Percentiles rank a stretch among this genome's conserved stretches.
phyloP scores from a whole-genome alignment of 2,797 vertebrate species.

The Sebastes hubbsi region DNA sequence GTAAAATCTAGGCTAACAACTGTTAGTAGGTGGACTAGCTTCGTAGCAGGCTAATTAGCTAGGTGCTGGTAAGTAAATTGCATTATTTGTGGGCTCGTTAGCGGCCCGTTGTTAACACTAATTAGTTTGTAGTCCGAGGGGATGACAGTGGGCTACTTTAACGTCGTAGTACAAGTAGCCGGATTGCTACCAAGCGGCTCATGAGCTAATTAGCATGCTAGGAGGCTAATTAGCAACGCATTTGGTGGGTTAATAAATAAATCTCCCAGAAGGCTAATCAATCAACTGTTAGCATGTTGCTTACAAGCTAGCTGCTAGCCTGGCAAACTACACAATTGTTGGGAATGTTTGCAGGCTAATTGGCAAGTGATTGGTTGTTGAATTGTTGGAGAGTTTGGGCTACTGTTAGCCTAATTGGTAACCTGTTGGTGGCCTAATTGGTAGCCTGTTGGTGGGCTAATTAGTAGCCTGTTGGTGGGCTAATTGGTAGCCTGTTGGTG shows the following conservation, averaged over 20 bases:
- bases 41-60: not conserved
- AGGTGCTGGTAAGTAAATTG: slow-evolving; percentile 1
- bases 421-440: not conserved
- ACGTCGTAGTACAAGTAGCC: not conserved
- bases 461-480: too few relatives aligned
- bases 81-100: not conserved
- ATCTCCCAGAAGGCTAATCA: not conserved
- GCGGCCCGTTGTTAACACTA: not conserved
- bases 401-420: not conserved
- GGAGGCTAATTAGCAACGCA: not conserved
- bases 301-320: not conserved
- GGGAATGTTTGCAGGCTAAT: too few relatives aligned
- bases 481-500: not conserved
- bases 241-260: not conserved
- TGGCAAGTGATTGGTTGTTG: not conserved
- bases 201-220: not conserved
- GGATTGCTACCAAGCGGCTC: not conserved
- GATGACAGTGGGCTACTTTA: not conserved
- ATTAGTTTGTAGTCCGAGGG: not conserved
- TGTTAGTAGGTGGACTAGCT: slow-evolving; percentile 21
- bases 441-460: not conserved
- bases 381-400: not conserved
- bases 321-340: not conserved
- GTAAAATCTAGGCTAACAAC: not conserved
- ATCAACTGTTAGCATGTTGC: too few relatives aligned